Evolutionary conservation across 2,113 vertebrate genomes (phyloP).

Genomic region (Notarius quadriscutis): DNA sequence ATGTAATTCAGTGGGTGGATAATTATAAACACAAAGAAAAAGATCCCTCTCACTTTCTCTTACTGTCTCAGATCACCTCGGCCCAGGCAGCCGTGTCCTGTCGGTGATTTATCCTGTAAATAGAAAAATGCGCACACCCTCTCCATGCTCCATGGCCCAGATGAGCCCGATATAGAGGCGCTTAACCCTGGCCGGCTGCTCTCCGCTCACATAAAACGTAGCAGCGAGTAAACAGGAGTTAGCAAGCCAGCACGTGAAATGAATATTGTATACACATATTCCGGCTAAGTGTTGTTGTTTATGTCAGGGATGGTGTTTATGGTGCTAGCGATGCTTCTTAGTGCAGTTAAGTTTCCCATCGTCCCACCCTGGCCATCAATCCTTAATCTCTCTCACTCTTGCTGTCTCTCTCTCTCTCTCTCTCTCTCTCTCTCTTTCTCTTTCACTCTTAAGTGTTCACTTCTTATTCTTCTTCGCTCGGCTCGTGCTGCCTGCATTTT

Average conservation of each 20-base stretch:
- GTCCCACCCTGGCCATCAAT: slow-evolving; percentile 76
- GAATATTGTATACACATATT: slow-evolving; percentile 77
- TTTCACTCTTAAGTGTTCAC: slow-evolving; percentile 53
- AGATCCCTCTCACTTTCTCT: slow-evolving; percentile 27
- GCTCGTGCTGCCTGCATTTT: slow-evolving; percentile 62
- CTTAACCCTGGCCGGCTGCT: slow-evolving; percentile 65
- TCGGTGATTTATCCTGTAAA: slow-evolving; percentile 55
- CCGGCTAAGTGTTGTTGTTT: slow-evolving; percentile 78
- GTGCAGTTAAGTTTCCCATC: slow-evolving; percentile 74
- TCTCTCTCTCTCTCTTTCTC: slow-evolving; percentile 42
- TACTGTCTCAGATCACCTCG: slow-evolving; percentile 27
- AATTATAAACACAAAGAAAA: slow-evolving; percentile 33
- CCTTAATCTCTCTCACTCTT: slow-evolving; percentile 57
- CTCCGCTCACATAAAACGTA: slow-evolving; percentile 53
- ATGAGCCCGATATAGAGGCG: slow-evolving; percentile 51
- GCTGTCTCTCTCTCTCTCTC: slow-evolving; percentile 45
- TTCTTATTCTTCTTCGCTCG: slow-evolving; percentile 35
- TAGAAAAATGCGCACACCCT: slow-evolving; percentile 37
- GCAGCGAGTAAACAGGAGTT: slow-evolving; percentile 71
- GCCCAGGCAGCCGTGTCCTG: slow-evolving; percentile 47
- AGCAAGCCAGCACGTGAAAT: slow-evolving; percentile 70
- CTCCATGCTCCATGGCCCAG: slow-evolving; percentile 38
- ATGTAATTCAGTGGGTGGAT: slow-evolving; percentile 41
- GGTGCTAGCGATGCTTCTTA: slow-evolving; percentile 74
- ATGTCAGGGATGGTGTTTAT: slow-evolving; percentile 78